A percentile compares a stretch with the other conserved stretches of the same genome.
Evolutionary conservation across 2,888 invertebrate species (phyloP).

Genomic region (Gastracanthus pulcherrimus): DNA sequence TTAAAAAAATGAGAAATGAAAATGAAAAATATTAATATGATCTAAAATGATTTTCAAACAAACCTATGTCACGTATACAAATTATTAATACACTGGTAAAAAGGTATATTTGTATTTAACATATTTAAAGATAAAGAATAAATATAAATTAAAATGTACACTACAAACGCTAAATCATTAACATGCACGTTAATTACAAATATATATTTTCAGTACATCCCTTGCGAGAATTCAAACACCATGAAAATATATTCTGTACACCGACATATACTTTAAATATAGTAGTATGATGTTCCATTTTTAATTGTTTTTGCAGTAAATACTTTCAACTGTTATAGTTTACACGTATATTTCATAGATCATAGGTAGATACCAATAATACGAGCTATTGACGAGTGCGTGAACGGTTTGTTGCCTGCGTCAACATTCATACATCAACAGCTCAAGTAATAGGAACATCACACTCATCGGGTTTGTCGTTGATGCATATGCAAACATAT

Average conservation of each 20-base stretch:
- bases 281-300: not conserved
- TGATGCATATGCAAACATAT: slow-evolving; percentile 1
- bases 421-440: not conserved
- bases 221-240: too few species aligned
- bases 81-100: not conserved
- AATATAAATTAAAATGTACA: not conserved
- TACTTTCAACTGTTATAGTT: not conserved
- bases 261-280: not conserved
- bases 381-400: not conserved
- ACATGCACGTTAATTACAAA: not conserved
- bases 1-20: not conserved
- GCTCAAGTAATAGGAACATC: slow-evolving; percentile 21
- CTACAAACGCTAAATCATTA: too few species aligned
- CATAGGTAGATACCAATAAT: not conserved
- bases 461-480: not conserved
- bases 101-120: not conserved
- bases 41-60: not conserved
- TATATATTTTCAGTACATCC: not conserved
- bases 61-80: not conserved
- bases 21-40: not conserved
- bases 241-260: not conserved
- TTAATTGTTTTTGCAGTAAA: not conserved
- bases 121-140: not conserved
- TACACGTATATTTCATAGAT: not conserved
- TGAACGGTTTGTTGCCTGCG: not conserved